These are phyloP conservation scores for Coracias cyanogaster DNA, from an alignment of 2,797 vertebrate species.

Conservation along the genomic window DNA sequence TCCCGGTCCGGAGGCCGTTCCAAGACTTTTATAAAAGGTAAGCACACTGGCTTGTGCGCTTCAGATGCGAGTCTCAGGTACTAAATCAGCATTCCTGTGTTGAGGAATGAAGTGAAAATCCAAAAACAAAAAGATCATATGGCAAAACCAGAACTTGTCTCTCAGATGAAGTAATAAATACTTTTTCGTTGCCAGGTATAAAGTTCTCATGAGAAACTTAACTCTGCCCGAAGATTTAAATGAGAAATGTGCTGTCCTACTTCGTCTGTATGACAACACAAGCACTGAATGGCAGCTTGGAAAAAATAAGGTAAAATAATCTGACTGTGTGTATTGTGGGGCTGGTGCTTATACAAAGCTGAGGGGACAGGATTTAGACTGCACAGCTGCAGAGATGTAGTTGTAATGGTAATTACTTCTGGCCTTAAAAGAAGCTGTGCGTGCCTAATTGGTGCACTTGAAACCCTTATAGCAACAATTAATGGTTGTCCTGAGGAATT, in stretches of 20 bases:
- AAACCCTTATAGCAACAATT: neutral
- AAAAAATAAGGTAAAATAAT: slow-evolving; percentile 89
- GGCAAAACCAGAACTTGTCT: neutral
- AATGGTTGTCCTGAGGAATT: neutral
- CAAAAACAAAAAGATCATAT: neutral
- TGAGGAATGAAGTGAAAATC: neutral
- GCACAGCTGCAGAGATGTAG: neutral
- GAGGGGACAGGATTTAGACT: neutral
- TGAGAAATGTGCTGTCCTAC: slow-evolving; percentile 84
- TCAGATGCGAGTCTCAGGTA: neutral
- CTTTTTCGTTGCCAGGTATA: slow-evolving; percentile 83
- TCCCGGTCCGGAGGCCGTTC: slow-evolving; percentile 90
- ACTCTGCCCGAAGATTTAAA: slow-evolving; percentile 82
- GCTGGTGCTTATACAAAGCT: neutral
- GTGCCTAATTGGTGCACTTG: neutral
- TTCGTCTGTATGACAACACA: slow-evolving; percentile 86
- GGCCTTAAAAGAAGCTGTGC: neutral
- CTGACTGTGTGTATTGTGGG: neutral
- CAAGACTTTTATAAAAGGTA: slow-evolving; percentile 93
- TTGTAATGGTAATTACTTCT: neutral
- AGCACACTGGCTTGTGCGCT: neutral
- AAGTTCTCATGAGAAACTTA: slow-evolving; percentile 87
- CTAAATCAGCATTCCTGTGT: neutral
- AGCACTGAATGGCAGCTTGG: slow-evolving; percentile 92
- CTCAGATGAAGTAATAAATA: neutral